Conservation (phyloP, 2,888 invertebrate genomes). For the Minunthozetes semirufus region DNA sequence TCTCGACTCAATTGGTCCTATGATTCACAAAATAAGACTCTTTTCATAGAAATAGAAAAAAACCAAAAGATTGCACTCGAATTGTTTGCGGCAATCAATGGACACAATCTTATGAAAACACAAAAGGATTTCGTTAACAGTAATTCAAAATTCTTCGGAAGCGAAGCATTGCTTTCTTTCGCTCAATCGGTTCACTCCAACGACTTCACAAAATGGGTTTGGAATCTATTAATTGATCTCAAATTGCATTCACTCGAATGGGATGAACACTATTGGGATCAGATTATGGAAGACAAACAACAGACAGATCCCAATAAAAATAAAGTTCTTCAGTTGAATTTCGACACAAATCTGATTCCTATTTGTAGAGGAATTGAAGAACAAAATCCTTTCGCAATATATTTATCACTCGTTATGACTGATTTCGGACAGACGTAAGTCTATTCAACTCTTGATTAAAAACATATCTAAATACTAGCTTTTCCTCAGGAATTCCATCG, state of each 20-base stretch:
- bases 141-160: background rate
- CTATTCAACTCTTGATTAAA: background rate
- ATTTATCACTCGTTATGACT: slow-evolving; percentile 38
- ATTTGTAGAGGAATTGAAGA: slow-evolving; percentile 33
- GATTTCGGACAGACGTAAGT: slow-evolving; percentile 35
- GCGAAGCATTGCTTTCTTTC: background rate
- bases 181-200: slow-evolving; percentile 5
- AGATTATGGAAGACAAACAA: background rate
- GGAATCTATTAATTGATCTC: slow-evolving; percentile 35
- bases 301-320: background rate
- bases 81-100: slow-evolving; percentile 30
- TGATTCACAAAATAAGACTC: background rate
- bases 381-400: slow-evolving; percentile 32
- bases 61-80: slow-evolving; percentile 32
- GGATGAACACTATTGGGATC: slow-evolving; percentile 34
- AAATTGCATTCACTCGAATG: slow-evolving; percentile 34
- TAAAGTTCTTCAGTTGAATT: background rate
- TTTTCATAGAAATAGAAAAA: slow-evolving; percentile 12
- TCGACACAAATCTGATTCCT: slow-evolving; percentile 31
- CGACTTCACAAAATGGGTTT: slow-evolving; percentile 36
- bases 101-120: slow-evolving; percentile 10
- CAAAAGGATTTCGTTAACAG: background rate
- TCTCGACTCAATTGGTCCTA: slow-evolving; percentile 35
- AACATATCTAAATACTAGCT: background rate
- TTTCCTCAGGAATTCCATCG: background rate